Base-by-base conservation (phyloP, 1,140 invertebrate species). In the Drosophila parabipectinata region DNA sequence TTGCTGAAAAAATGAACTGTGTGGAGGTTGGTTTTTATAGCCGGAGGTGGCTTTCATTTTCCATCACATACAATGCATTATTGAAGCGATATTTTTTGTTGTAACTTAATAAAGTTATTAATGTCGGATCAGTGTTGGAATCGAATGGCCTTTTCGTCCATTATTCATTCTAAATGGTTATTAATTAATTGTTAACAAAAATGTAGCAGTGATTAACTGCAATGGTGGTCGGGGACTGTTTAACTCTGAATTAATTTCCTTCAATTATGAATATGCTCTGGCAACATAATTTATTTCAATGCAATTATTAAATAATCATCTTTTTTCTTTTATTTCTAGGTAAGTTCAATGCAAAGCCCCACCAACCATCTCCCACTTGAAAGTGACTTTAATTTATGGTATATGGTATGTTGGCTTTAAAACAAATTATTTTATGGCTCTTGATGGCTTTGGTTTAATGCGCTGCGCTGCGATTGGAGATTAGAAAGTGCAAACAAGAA, bases 181-280 rank as follows among this genome's bases (percentile, higher is more conserved):
- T 88, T 69, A 88, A 87, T 87, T 60, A 48, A 60, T 48, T 74
- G 76, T 77, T 77, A 82, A 84, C 80, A 62, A 77, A 80, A 62
- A 67, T 60, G 39, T 72, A 62, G n/a, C 63, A 39, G 47, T 53
- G 45, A 64, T 67, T 74, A 68, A 80, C 14, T 15, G n/a, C 41
- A 18, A 14, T n/a, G 64, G 41, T n/a, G 64, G 68, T 75, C 18
- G 64, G 66, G 41, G 48, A 41, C 14, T 7, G 39, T 55, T 66
- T 66, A 66, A 69, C 28, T 26, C 14, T 50, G 72, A 62, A 64
- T 51, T 56, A 28, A 62, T 55, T 57, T 53, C 39, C 44, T 24
- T 8, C 12, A 30, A 6, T 24, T 48, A 64, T 28, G 50, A 37
- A 60, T 50, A 66, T 61, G 62, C 30, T 28, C 24, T 21, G 28